Conservation (phyloP, 2,113 vertebrate species). For the Brachionichthys hirsutus region DNA sequence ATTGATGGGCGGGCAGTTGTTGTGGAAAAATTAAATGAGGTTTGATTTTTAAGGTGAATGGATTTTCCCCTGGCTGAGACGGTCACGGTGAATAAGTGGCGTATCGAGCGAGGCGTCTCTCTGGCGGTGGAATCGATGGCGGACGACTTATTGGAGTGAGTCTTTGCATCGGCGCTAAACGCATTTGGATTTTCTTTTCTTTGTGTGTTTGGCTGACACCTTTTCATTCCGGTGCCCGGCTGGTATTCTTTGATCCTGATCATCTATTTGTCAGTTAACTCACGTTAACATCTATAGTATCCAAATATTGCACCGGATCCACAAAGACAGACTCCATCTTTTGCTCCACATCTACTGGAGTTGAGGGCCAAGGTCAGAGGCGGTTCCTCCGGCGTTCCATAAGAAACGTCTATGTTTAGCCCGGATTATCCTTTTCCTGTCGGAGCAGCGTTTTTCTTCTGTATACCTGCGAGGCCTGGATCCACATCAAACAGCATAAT, state of each 20-base stretch:
- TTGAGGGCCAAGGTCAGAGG: conserved; percentile 8
- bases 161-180: conserved; percentile 57
- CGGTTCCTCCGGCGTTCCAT: neutral
- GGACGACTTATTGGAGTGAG: conserved; percentile 47
- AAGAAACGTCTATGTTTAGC: conserved; percentile 7
- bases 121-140: conserved; percentile 57
- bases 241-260: neutral
- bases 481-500: conserved; percentile 21
- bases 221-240: conserved; percentile 1
- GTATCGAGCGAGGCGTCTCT: conserved; percentile 59
- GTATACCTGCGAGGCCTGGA: conserved; percentile 9
- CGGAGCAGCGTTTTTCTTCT: conserved; percentile 22
- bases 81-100: conserved; percentile 54
- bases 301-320: too few relatives aligned
- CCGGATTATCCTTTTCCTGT: conserved; percentile 7
- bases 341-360: neutral
- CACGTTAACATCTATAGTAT: too few relatives aligned
- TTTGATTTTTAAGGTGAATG: conserved; percentile 63
- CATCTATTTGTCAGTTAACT: conserved; percentile 19
- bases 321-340: conserved; percentile 2
- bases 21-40: conserved; percentile 47
- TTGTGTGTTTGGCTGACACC: conserved; percentile 14
- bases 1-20: neutral
- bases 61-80: conserved; percentile 49
- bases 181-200: conserved; percentile 33